Percentiles rank a stretch among this genome's conserved stretches.
phyloP scores from a whole-genome alignment of 2,797 vertebrate genomes.

The Clamator glandarius region DNA sequence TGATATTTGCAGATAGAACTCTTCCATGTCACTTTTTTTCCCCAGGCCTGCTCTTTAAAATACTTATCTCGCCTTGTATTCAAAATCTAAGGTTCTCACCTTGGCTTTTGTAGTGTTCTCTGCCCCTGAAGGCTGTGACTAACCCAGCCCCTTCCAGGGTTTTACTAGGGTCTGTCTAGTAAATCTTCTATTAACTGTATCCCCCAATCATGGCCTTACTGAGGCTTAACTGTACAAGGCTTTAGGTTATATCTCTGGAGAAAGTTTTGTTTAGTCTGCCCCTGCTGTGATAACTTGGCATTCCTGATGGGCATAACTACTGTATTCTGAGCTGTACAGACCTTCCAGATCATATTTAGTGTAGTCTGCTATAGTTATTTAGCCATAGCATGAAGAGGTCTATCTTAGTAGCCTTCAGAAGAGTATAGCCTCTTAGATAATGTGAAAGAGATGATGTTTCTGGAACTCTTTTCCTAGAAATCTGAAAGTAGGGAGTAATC shows the following conservation, averaged over 20 bases:
- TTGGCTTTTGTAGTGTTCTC: not conserved
- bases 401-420: not conserved
- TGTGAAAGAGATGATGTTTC: not conserved
- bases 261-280: not conserved
- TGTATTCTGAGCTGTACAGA: not conserved
- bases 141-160: not conserved
- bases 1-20: not conserved
- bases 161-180: not conserved
- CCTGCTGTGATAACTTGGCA: not conserved
- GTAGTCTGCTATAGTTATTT: not conserved
- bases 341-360: not conserved
- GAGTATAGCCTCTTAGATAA: not conserved
- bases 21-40: not conserved
- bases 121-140: not conserved
- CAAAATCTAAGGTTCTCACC: not conserved
- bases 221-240: not conserved
- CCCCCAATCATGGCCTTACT: not conserved
- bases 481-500: not conserved
- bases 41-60: not conserved
- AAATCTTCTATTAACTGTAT: not conserved
- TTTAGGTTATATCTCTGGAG: not conserved
- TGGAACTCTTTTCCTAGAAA: not conserved
- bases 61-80: not conserved
- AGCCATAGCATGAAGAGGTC: not conserved
- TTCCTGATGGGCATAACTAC: not conserved